Evolutionary conservation across 2,797 vertebrate species (phyloP).

Genomic region (Darevskia mixta): DNA sequence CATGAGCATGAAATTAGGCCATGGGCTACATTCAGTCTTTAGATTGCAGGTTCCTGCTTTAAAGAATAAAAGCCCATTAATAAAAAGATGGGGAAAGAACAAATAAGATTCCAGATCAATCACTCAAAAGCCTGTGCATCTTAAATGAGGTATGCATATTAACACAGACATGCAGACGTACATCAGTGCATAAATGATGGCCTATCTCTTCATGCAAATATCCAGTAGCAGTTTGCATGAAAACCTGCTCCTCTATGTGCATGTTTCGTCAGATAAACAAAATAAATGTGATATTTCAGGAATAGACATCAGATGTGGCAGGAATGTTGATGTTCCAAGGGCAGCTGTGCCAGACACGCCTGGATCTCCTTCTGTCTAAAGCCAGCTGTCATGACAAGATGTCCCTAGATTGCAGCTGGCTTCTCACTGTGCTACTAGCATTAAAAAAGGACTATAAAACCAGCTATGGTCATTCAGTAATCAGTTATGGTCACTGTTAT

Average conservation of each 20-base stretch:
- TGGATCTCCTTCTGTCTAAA: not conserved
- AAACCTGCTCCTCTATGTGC: not conserved
- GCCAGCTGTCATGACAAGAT: not conserved
- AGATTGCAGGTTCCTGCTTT: not conserved
- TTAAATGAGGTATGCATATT: not conserved
- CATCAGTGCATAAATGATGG: not conserved
- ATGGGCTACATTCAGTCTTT: no score
- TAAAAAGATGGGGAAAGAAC: not conserved
- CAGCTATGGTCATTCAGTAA: not conserved
- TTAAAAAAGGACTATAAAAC: not conserved
- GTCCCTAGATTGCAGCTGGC: not conserved
- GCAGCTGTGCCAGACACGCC: not conserved
- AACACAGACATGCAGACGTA: not conserved
- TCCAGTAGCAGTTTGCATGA: not conserved
- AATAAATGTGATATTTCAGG: not conserved
- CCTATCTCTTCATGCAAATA: not conserved
- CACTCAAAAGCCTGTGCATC: not conserved
- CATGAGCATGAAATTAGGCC: no score
- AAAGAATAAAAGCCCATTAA: not conserved
- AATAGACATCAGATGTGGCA: not conserved
- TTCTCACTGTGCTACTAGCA: not conserved
- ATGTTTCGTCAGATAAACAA: not conserved
- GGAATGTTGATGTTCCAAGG: not conserved
- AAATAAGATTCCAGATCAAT: not conserved
- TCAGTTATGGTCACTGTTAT: slow-evolving; percentile 14